Base-by-base conservation (phyloP, 1,140 invertebrate species). In the Drosophila guanche region DNA sequence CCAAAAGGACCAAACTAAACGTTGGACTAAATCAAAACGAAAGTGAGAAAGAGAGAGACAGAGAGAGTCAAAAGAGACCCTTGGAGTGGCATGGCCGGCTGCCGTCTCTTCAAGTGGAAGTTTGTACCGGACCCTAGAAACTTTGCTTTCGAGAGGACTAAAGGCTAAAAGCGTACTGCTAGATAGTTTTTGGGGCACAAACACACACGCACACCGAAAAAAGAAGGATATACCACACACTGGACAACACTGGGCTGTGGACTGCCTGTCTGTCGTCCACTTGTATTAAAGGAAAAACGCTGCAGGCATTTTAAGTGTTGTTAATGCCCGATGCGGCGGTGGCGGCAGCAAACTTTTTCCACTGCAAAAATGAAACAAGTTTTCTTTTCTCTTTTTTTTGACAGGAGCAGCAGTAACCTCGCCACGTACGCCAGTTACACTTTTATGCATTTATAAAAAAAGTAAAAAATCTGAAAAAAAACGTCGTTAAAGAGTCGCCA, bases 261-360 rank as follows among this genome's bases (percentile, higher is more conserved):
- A 33, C 29, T 27, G 25, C 25, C 25, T 33, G 8, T 10, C 33
- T 12, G 33, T 37, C 80, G 77, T 85, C 80, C 81, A 81, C 77
- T 85, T 77, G 81, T 81, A 77, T 85, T 85, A 85, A 85, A 77
- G 81, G 62, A 65, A 85, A 85, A 85, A 85, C 81, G 81, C 81
- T 68, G 81, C 81, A 85, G 81, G 81, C 81, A 85, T 85, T 85
- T 85, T 85, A 85, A 85, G 81, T 85, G 81, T 86, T 85, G 81
- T 85, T 85, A 85, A 85, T 77, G 81, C 77, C 33, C 60, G 47
- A 66, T 77, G 81, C 77, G 81, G 72, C 65, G 65, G 41, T 62
- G 45, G 51, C 58, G 66, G 62, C 63, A 66, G 27, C 45, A 85
- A 85, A 85, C 56, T 86, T 86, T 80, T 70, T 63, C 61, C 73